A percentile compares a stretch with the other conserved stretches of the same genome.
Evolutionary conservation across 2,113 vertebrate species (phyloP).

Genomic region (Phrynosoma platyrhinos): DNA sequence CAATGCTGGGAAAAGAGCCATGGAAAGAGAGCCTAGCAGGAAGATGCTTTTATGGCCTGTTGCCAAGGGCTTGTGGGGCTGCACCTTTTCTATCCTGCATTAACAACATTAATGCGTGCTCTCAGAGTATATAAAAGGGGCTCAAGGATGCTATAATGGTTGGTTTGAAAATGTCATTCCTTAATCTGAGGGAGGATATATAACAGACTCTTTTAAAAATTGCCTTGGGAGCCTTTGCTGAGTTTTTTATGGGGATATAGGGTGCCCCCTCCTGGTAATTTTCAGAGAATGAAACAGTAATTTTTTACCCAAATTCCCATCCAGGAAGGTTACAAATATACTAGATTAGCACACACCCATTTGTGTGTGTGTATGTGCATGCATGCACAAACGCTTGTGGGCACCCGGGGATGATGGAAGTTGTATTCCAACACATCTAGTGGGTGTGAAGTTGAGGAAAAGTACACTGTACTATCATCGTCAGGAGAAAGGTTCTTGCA

Average conservation of each 20-base stretch:
- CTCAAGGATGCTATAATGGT: not conserved
- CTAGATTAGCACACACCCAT: not conserved
- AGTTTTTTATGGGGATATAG: not conserved
- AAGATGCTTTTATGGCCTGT: too few species aligned
- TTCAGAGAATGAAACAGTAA: not conserved
- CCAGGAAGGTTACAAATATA: not conserved
- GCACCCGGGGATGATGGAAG: not conserved
- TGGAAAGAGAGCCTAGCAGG: not conserved
- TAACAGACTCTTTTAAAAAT: not conserved
- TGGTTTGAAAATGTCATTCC: not conserved
- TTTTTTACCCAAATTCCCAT: not conserved
- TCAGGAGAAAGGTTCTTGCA: not conserved
- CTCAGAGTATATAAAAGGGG: not conserved
- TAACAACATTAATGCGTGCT: not conserved
- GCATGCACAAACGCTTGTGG: not conserved
- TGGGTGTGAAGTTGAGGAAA: not conserved
- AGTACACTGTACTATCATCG: not conserved
- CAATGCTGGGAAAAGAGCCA: not conserved
- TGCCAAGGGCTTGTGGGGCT: not conserved
- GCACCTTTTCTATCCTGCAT: not conserved
- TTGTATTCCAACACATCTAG: not conserved
- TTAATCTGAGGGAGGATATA: not conserved
- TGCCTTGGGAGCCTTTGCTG: not conserved
- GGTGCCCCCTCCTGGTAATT: constrained; percentile 2
- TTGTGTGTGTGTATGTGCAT: not conserved